Evolutionary conservation across 2,797 vertebrate genomes (phyloP).

Genomic region (Graptemys geographica): DNA sequence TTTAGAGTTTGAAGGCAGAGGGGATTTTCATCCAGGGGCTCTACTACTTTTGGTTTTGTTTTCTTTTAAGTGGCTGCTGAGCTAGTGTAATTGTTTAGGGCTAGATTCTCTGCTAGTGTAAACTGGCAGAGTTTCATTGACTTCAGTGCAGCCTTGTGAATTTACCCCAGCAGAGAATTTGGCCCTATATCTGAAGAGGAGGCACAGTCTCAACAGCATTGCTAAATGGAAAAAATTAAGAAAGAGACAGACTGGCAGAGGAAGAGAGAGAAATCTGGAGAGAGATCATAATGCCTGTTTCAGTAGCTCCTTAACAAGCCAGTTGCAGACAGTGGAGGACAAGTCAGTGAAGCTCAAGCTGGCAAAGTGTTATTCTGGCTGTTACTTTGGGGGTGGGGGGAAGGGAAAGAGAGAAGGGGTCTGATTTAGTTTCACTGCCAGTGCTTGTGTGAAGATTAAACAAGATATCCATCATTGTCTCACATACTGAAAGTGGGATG

Average conservation of each 20-base stretch:
- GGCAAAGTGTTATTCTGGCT: neutral
- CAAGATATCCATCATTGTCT: slow-evolving; percentile 41
- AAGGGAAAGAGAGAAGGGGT: neutral
- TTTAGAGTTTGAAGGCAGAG: neutral
- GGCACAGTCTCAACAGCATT: neutral
- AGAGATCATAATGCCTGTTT: slow-evolving; percentile 18
- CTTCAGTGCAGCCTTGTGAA: slow-evolving; percentile 15
- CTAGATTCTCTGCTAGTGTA: slow-evolving; percentile 31
- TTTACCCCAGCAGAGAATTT: slow-evolving; percentile 47
- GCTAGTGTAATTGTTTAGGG: slow-evolving; percentile 49
- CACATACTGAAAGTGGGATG: neutral
- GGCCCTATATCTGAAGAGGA: neutral
- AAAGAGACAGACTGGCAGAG: neutral
- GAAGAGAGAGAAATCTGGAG: neutral
- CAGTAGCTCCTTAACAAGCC: slow-evolving; percentile 30
- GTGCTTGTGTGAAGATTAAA: neutral
- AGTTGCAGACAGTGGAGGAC: neutral
- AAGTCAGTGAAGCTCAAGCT: neutral
- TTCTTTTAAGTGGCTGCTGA: slow-evolving; percentile 39
- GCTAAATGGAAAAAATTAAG: neutral
- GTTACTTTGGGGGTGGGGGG: neutral
- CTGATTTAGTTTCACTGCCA: neutral
- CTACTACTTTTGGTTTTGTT: slow-evolving; percentile 1
- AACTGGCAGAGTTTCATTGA: slow-evolving; percentile 44
- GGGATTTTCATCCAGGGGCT: neutral